Evolutionary conservation across 2,797 vertebrate species (phyloP).

Genomic region (Chiloscyllium punctatum): DNA sequence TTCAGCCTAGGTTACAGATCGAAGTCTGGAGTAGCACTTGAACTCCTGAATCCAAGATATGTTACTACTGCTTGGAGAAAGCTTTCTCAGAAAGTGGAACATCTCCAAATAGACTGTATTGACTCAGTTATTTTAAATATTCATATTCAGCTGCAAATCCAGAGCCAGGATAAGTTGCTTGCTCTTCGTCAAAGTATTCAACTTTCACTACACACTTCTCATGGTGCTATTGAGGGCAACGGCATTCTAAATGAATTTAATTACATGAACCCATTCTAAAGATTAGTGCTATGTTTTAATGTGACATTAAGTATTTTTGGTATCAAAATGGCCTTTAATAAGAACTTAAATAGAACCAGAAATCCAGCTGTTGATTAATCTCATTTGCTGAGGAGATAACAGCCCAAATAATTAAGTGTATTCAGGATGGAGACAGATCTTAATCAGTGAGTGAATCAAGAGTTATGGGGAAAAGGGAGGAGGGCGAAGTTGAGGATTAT

Average conservation of each 20-base stretch:
- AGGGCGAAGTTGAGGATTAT: too few species aligned
- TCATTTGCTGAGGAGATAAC: constrained; percentile 10
- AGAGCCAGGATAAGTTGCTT: not conserved
- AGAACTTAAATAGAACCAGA: not conserved
- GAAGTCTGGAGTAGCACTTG: not conserved
- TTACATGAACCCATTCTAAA: not conserved
- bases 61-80: not conserved
- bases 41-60: not conserved
- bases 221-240: not conserved
- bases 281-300: not conserved
- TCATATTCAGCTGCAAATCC: not conserved
- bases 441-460: too few species aligned
- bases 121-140: not conserved
- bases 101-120: not conserved
- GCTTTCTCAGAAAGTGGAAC: not conserved
- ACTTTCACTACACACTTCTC: not conserved
- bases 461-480: too few species aligned
- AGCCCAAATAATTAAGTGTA: not conserved
- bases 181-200: not conserved
- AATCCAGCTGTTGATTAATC: not conserved
- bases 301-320: not conserved
- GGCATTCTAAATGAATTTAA: not conserved
- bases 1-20: not conserved
- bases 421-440: too few species aligned
- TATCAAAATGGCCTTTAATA: not conserved